phyloP scores from a whole-genome alignment of 2,888 invertebrate genomes.

The Cloeon dipterum region DNA sequence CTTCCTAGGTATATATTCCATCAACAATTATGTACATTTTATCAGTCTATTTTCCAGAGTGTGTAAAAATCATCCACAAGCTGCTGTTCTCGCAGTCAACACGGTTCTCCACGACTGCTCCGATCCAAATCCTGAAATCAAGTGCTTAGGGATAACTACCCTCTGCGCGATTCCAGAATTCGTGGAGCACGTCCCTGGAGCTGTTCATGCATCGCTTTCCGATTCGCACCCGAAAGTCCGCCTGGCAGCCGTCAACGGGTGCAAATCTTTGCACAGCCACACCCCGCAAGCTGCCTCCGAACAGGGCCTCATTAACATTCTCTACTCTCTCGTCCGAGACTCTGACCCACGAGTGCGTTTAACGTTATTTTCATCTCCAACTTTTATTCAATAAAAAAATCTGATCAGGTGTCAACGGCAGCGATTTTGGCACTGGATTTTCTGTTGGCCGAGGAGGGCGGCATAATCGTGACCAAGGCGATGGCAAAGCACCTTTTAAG shows the following conservation, averaged over 20 bases:
- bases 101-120: constrained; percentile 7
- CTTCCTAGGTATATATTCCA: constrained; percentile 7
- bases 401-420: constrained; percentile 6
- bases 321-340: not conserved
- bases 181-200: constrained; percentile 5
- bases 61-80: constrained; percentile 6
- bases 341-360: not conserved
- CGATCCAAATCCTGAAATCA: constrained; percentile 9
- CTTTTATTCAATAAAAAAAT: not conserved
- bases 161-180: constrained; percentile 6
- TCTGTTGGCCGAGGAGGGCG: constrained; percentile 8
- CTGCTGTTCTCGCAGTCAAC: constrained; percentile 8
- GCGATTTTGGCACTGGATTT: constrained; percentile 8
- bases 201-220: constrained; percentile 5
- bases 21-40: not conserved
- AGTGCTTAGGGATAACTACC: constrained; percentile 7
- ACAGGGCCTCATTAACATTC: not conserved
- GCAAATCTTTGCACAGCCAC: not conserved
- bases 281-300: not conserved
- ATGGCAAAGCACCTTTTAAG: constrained; percentile 7
- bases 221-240: constrained; percentile 8
- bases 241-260: constrained; percentile 6
- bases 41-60: not conserved
- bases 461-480: constrained; percentile 8
- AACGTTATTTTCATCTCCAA: no score